phyloP scores from a whole-genome alignment of 2,888 invertebrate species.

The Stenurella melanura region DNA sequence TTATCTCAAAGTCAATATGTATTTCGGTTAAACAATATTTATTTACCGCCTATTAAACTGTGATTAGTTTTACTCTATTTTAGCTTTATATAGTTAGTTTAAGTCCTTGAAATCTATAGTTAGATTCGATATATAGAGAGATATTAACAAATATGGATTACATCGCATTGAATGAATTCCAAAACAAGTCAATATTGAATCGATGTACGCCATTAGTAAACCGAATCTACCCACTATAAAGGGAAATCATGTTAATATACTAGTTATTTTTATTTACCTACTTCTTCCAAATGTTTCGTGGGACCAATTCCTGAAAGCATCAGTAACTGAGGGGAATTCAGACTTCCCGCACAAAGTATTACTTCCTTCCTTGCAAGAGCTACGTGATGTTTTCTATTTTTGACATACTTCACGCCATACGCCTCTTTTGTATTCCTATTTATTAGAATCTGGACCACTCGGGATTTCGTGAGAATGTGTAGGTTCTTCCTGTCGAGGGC shows the following conservation, averaged over 20 bases:
- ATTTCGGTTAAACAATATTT: no score
- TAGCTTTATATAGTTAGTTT: no score
- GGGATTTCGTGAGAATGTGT: constrained; percentile 78
- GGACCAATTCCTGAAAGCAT: constrained; percentile 87
- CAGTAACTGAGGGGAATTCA: constrained; percentile 91
- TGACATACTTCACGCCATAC: constrained; percentile 81
- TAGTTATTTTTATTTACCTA: constrained; percentile 63
- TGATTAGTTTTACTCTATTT: no score
- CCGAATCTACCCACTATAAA: background rate
- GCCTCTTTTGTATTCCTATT: constrained; percentile 78
- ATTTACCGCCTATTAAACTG: no score
- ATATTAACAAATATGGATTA: no score
- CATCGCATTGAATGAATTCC: no score
- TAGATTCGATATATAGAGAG: no score
- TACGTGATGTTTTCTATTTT: constrained; percentile 71
- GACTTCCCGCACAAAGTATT: constrained; percentile 89
- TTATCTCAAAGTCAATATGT: no score
- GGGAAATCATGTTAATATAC: background rate
- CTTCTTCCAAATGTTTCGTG: constrained; percentile 68
- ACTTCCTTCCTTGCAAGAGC: constrained; percentile 85
- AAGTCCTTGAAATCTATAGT: no score
- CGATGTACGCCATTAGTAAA: background rate
- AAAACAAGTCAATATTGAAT: no score
- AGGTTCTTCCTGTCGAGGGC: constrained; percentile 79
- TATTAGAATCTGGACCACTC: constrained; percentile 81